A percentile compares a stretch with the other conserved stretches of the same genome.
phyloP scores from a whole-genome alignment of 2,888 invertebrate species.

The Ashinkailepas kermadecensis region DNA sequence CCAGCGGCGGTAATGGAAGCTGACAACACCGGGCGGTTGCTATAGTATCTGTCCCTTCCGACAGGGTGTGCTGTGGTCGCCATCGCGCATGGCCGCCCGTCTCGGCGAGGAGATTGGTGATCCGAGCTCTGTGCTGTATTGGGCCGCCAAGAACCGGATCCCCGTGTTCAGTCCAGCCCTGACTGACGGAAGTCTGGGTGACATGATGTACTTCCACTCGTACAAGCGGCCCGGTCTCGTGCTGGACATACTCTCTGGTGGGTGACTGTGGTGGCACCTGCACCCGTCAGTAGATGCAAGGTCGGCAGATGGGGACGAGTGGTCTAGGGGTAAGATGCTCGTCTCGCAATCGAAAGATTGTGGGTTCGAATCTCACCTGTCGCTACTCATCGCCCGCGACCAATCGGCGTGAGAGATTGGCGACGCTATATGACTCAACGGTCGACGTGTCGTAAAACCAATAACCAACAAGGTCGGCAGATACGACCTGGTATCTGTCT shows the following conservation, averaged over 20 bases:
- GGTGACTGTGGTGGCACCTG: constrained; percentile 28
- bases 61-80: constrained; percentile 72
- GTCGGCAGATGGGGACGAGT: no score
- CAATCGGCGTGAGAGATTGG: no score
- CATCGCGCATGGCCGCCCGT: constrained; percentile 72
- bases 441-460: no score
- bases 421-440: no score
- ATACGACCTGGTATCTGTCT: no score
- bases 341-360: no score
- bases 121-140: constrained; percentile 87
- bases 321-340: no score
- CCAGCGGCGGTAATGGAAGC: no score
- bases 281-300: no score
- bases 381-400: no score
- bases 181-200: constrained; percentile 94
- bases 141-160: constrained; percentile 93
- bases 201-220: constrained; percentile 99
- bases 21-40: neutral
- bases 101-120: constrained; percentile 87
- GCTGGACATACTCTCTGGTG: constrained; percentile 81
- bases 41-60: constrained; percentile 22
- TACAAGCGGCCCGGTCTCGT: constrained; percentile 78
- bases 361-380: no score
- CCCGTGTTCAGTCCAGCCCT: constrained; percentile 96
- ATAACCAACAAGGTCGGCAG: no score